These are phyloP conservation scores for Gymnosoma rotundatum DNA, from an alignment of 2,888 invertebrate species.

Conservation along the genomic window DNA sequence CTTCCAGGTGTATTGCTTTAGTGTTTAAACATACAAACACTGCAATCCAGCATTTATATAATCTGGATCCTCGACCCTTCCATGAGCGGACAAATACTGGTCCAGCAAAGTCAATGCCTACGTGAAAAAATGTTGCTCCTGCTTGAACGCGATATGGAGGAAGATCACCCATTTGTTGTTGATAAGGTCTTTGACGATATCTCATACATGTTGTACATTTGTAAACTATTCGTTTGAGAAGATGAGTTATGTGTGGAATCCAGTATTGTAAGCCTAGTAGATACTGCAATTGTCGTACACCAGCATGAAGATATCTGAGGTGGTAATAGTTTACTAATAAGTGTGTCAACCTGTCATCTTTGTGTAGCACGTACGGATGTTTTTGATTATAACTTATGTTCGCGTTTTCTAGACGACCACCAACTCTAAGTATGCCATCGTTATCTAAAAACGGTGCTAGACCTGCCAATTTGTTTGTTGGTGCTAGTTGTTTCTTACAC, in stretches of 20 bases:
- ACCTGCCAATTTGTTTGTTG: slow-evolving; percentile 44
- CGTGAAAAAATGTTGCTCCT: slow-evolving; percentile 36
- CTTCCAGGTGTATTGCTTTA: slow-evolving; percentile 61
- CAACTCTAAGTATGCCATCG: slow-evolving; percentile 60
- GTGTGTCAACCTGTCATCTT: slow-evolving; percentile 1
- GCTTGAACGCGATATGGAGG: slow-evolving; percentile 62
- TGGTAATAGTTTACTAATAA: slow-evolving; percentile 12
- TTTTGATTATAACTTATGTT: slow-evolving; percentile 62
- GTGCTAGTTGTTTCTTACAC: slow-evolving; percentile 32
- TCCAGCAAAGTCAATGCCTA: slow-evolving; percentile 60
- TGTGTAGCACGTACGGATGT: slow-evolving; percentile 48
- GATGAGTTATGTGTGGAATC: slow-evolving; percentile 40
- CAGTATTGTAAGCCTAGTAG: slow-evolving; percentile 42
- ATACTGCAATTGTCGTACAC: slow-evolving; percentile 25
- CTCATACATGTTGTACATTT: slow-evolving; percentile 57
- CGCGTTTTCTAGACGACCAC: slow-evolving; percentile 67
- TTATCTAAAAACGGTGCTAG: slow-evolving; percentile 68
- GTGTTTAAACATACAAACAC: slow-evolving; percentile 61
- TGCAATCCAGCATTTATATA: slow-evolving; percentile 60
- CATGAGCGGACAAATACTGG: slow-evolving; percentile 53
- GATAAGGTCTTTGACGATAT: slow-evolving; percentile 43
- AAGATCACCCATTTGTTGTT: slow-evolving; percentile 69
- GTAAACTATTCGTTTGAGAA: slow-evolving; percentile 56
- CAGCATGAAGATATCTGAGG: slow-evolving; percentile 17
- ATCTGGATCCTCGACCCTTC: slow-evolving; percentile 56